Percentiles rank a stretch among this genome's conserved stretches.
phyloP scores from a whole-genome alignment of 2,797 vertebrate genomes.

The Gouania willdenowi region DNA sequence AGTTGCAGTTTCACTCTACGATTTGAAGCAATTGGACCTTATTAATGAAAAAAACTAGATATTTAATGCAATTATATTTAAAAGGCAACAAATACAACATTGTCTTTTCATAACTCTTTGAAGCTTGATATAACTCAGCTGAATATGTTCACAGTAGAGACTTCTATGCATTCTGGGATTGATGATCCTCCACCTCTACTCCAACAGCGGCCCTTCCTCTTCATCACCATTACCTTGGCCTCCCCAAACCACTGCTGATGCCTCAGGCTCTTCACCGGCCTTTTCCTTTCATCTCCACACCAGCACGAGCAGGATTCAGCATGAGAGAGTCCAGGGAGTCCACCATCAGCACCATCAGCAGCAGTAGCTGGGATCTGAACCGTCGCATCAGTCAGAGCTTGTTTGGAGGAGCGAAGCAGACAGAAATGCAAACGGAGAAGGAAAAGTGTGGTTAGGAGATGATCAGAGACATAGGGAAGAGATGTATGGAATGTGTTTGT shows the following conservation, averaged over 20 bases:
- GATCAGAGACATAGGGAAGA: no score
- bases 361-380: slow-evolving; percentile 44
- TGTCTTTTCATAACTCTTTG: no score
- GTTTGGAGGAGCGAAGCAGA: slow-evolving; percentile 23
- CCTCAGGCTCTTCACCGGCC: slow-evolving; percentile 40
- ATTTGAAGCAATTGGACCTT: no score
- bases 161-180: not conserved
- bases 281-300: slow-evolving; percentile 38
- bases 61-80: no score
- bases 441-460: no score
- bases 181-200: slow-evolving; percentile 6
- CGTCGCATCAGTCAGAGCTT: slow-evolving; percentile 22
- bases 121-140: no score
- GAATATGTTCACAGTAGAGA: no score
- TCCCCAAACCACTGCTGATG: slow-evolving; percentile 55
- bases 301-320: slow-evolving; percentile 22
- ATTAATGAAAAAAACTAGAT: no score
- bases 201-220: slow-evolving; percentile 50
- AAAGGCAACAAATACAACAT: no score
- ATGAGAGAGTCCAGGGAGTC: slow-evolving; percentile 37
- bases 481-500: slow-evolving; percentile 9
- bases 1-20: no score
- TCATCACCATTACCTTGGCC: slow-evolving; percentile 56
- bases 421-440: slow-evolving; percentile 11
- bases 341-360: slow-evolving; percentile 17